Percentiles rank a stretch among this genome's conserved stretches.
Evolutionary conservation across 2,113 vertebrate species (phyloP).

Genomic region (Poeciliopsis turrubarensis): DNA sequence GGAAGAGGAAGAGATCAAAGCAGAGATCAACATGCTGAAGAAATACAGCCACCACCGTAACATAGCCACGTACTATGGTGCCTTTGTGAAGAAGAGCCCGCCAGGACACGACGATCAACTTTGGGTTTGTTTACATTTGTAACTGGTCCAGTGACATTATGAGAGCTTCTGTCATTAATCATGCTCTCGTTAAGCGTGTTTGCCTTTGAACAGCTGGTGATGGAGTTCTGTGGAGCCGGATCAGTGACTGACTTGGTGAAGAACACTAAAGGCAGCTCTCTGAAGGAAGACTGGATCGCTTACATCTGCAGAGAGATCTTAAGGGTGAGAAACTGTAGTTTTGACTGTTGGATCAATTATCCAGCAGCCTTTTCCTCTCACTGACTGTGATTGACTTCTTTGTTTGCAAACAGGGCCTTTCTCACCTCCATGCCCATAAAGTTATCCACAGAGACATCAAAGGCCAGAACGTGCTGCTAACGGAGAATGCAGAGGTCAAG

Average conservation of each 20-base stretch:
- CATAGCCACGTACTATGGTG: slow-evolving; percentile 94
- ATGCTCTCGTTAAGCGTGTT: neutral
- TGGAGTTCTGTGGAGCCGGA: slow-evolving; percentile 94
- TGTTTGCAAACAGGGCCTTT: slow-evolving; percentile 82
- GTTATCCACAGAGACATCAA: slow-evolving; percentile 96
- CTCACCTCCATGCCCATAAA: slow-evolving; percentile 92
- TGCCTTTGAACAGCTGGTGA: slow-evolving; percentile 83
- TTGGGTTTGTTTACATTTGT: slow-evolving; percentile 80
- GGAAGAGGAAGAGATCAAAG: slow-evolving; percentile 94
- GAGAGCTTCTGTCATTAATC: neutral
- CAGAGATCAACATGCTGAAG: slow-evolving; percentile 96
- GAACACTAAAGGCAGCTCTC: slow-evolving; percentile 91
- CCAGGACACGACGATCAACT: slow-evolving; percentile 94
- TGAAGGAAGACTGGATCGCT: slow-evolving; percentile 93
- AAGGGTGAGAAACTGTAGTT: slow-evolving; percentile 76
- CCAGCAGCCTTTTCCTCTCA: neutral
- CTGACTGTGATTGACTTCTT: slow-evolving; percentile 10
- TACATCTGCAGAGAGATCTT: slow-evolving; percentile 94
- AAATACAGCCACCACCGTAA: slow-evolving; percentile 95
- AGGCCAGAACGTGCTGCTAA: slow-evolving; percentile 92
- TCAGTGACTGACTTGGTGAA: slow-evolving; percentile 93
- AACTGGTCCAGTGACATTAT: neutral
- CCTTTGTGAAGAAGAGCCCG: slow-evolving; percentile 93
- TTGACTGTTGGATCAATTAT: neutral
- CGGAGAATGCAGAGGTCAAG: slow-evolving; percentile 94